These are phyloP conservation scores for Agraylea sexmaculata DNA, from an alignment of 1,140 invertebrate species.

Conservation along the genomic window DNA sequence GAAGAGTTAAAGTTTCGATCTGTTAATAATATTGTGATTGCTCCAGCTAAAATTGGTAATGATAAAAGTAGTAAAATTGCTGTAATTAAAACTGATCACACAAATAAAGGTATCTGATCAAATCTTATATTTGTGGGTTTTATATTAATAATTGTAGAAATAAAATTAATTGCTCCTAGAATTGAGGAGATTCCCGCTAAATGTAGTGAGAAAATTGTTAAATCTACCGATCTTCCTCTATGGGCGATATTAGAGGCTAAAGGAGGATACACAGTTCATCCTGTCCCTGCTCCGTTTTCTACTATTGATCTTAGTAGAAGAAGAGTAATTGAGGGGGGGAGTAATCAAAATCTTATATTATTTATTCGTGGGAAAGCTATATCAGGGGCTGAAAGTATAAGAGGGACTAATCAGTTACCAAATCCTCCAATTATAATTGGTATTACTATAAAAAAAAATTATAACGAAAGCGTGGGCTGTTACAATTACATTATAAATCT, in stretches of 20 bases:
- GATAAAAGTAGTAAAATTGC: constrained; percentile 51
- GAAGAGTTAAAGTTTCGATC: constrained; percentile 60
- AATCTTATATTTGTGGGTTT: constrained; percentile 34
- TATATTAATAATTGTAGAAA: constrained; percentile 49
- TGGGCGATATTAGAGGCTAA: constrained; percentile 43
- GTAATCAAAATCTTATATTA: constrained; percentile 66
- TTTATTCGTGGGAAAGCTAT: constrained; percentile 67
- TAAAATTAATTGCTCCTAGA: constrained; percentile 55
- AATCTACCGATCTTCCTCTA: constrained; percentile 48
- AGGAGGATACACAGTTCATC: constrained; percentile 59
- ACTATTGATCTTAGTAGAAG: constrained; percentile 44
- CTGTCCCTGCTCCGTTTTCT: constrained; percentile 49
- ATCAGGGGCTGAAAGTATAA: constrained; percentile 59
- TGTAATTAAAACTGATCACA: constrained; percentile 57
- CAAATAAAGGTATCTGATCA: constrained; percentile 46
- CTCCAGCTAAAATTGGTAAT: constrained; percentile 58
- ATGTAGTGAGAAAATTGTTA: constrained; percentile 56
- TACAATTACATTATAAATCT: constrained; percentile 61
- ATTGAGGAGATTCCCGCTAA: constrained; percentile 55
- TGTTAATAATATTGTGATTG: constrained; percentile 58
- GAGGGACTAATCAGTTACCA: constrained; percentile 63
- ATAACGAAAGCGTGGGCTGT: constrained; percentile 64
- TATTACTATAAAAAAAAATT: constrained; percentile 73
- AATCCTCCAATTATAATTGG: constrained; percentile 67
- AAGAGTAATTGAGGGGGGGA: constrained; percentile 48